Evolutionary conservation across 2,888 invertebrate species (phyloP).

Genomic region (Druceiella hillmani): DNA sequence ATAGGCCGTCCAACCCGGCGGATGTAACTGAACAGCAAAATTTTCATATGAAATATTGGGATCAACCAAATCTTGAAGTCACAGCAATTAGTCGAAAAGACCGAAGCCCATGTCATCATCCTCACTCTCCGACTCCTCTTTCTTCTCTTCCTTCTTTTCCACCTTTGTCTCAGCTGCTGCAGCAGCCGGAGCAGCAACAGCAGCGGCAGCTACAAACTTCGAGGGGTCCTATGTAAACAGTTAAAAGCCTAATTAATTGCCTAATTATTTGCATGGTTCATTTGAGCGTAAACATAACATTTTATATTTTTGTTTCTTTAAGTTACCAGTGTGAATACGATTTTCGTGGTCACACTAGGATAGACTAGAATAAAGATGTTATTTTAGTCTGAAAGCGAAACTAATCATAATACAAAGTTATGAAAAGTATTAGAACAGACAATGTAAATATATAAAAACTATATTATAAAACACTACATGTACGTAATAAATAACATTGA

Average conservation of each 20-base stretch:
- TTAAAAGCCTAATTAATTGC: no score
- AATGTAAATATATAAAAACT: no score
- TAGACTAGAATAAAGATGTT: conserved; percentile 35
- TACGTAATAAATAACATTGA: no score
- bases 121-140: conserved; percentile 77
- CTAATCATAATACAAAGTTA: no score
- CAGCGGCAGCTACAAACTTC: conserved; percentile 76
- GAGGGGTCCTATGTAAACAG: conserved; percentile 73
- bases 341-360: conserved; percentile 42
- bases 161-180: conserved; percentile 57
- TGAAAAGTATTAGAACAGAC: no score
- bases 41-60: not conserved
- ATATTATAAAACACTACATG: no score
- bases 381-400: conserved; percentile 41
- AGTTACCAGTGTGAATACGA: no score
- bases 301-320: no score
- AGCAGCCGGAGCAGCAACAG: conserved; percentile 61
- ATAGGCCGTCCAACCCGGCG: conserved; percentile 45
- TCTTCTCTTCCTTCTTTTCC: conserved; percentile 72
- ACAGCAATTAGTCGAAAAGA: conserved; percentile 69
- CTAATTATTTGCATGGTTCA: no score
- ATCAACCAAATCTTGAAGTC: no score
- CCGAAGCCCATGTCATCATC: conserved; percentile 98
- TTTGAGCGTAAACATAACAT: no score
- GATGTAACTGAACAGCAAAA: conserved; percentile 20